Conservation (phyloP, 2,797 vertebrate species). For the Falco berigora region DNA sequence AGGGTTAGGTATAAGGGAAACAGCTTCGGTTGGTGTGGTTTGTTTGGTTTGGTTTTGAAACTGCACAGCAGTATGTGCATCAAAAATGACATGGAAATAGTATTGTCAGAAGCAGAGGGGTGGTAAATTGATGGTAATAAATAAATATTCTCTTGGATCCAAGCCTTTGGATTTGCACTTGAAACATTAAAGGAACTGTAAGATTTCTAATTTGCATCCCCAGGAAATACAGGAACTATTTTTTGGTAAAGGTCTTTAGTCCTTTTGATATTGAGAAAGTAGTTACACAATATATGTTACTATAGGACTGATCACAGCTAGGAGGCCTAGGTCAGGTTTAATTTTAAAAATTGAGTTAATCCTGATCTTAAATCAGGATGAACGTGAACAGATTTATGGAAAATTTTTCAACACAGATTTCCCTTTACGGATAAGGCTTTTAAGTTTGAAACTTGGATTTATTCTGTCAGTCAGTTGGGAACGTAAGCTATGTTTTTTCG, state of each 20-base stretch:
- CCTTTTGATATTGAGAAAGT: background rate
- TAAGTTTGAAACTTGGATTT: background rate
- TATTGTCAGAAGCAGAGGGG: background rate
- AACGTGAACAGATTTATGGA: background rate
- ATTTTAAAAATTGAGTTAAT: background rate
- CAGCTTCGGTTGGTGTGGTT: background rate
- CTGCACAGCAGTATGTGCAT: background rate
- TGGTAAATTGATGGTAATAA: background rate
- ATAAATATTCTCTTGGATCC: background rate
- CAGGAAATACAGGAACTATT: background rate
- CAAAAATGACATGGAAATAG: background rate
- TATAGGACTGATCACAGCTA: background rate
- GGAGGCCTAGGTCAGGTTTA: background rate
- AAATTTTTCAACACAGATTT: background rate
- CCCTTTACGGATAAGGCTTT: background rate
- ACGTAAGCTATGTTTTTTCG: background rate
- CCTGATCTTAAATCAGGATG: background rate
- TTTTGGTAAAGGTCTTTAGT: background rate
- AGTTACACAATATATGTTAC: background rate
- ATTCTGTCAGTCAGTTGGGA: background rate
- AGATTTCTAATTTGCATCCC: background rate
- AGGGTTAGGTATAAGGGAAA: background rate
- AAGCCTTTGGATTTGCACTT: background rate
- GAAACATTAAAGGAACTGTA: slow-evolving; percentile 3
- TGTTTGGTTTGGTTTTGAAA: background rate